Base-by-base conservation (phyloP, 2,888 invertebrate species). In the Epistrophella euchroma region DNA sequence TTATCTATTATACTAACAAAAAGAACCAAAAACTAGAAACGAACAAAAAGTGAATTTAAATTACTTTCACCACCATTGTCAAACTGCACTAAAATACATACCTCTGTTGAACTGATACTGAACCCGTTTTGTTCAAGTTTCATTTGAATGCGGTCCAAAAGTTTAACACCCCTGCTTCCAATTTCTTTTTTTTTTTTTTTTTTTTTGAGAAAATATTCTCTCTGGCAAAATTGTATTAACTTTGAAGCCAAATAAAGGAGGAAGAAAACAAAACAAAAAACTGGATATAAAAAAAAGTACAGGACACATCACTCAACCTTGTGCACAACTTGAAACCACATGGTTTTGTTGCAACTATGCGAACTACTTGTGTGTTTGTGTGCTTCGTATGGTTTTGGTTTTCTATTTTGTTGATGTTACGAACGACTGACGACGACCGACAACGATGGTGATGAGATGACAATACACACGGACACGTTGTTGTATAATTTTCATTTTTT, bases 101-200 rank as follows among this genome's bases (percentile, higher is more conserved):
- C 15, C 83, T 64, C 60, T 56, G 66, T n/a, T 52, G 52, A 52
- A 17, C 64, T 35, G 73, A 40, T 37, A 32, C 25, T 35, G 45
- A 37, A 71, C 50, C 19, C 37, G n/a, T 25, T 28, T 45, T 47
- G 50, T 75, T 50, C 74, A 55, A 50, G 74, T 66, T 82, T 86
- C 71, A 82, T 86, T 78, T 86, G 82, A 86, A 82, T 86, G 82
- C 74, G 82, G 86, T 82, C 74, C 70, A 86, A 86, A 86, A 86
- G 86, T 86, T 86, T 86, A 86, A 78, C 82, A 86, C 73, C 62
- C 72, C 28, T 17, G 19, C 47, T 25, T 50, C 19, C 43, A 50
- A 11, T 22, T 9, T 40, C 40, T 55, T 6, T 52, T 32, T 40
- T 47, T 55, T 6, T 52, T 32, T 19, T 43, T 22, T 13, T 9